Conservation (phyloP, 92 coral and sea anemone species). For the Porites lobata region DNA sequence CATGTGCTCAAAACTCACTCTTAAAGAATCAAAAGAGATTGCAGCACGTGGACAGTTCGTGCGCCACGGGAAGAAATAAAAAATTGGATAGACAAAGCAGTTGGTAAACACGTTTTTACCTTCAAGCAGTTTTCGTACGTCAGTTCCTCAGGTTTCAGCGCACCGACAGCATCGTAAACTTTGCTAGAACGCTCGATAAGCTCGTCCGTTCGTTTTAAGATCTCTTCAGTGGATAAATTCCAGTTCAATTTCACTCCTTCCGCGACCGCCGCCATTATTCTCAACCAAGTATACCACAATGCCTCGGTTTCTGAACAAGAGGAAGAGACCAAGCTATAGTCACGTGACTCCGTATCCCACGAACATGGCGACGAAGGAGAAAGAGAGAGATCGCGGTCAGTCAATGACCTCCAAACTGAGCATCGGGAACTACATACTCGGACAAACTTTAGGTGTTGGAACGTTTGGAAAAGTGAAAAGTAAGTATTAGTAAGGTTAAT, state of each 20-base stretch:
- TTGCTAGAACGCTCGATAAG: constrained; percentile 83
- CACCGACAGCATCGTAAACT: constrained; percentile 88
- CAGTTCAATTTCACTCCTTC: constrained; percentile 82
- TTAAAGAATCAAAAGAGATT: neutral
- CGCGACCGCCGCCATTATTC: constrained; percentile 57
- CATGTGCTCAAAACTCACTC: neutral
- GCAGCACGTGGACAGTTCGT: constrained; percentile 49
- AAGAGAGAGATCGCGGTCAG: constrained; percentile 12
- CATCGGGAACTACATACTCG: constrained; percentile 93
- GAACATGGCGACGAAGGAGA: constrained; percentile 70
- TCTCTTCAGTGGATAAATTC: constrained; percentile 88
- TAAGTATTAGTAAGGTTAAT: constrained; percentile 46
- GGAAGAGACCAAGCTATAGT: neutral
- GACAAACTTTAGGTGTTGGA: constrained; percentile 92
- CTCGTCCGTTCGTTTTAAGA: constrained; percentile 81
- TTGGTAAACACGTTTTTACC: constrained; percentile 48
- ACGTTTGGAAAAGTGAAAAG: constrained; percentile 99
- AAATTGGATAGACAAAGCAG: neutral
- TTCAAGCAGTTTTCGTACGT: constrained; percentile 85
- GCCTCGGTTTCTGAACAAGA: constrained; percentile 29
- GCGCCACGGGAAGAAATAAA: neutral
- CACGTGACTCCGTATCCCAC: constrained; percentile 54
- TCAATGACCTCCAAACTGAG: constrained; percentile 23
- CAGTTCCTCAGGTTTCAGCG: constrained; percentile 86
- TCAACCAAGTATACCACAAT: constrained; percentile 25